Evolutionary conservation across 2,888 invertebrate species (phyloP), one percentile per base, ranked within the genome.

Genomic region (Kryphioiulus occultus): DNA sequence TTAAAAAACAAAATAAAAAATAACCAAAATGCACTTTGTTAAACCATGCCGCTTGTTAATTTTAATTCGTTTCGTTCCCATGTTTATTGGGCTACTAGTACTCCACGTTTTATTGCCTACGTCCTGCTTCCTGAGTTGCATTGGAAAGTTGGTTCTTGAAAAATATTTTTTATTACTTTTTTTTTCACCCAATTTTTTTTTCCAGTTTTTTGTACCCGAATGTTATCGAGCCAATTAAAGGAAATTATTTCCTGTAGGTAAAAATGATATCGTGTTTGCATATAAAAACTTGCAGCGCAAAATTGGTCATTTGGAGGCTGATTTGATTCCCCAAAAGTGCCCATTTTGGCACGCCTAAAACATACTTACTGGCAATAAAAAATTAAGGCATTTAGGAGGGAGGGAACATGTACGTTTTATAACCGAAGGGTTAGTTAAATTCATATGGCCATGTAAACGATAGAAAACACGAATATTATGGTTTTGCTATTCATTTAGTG

Each of bases 1-100:
- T 12, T 1, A 68, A 68, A 26, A 68, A 26, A 68, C 12, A 5
- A 30, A 30, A 78, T 15, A 78, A 78, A 78, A 78, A 78, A 30
- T 30, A 15, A 30, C 30, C 15, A 12, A 26, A 30, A 1, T 78
- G 26, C 78, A 30, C 78, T 78, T 78, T 78, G 78, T 17, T 30
- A 9, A 78, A 10, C 78, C 26, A 78, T 78, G 78, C 78, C 30
- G 78, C 78, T 78, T 78, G 78, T 78, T 78, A 78, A 78, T n/a
- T n/a, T n/a, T n/a, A n/a, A 78, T 78, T 78, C 17, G 26, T 26
- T 78, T 30, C 10, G 2, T 78, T 78, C 15, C 78, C 30, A 78
- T 78, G 26, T 78, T 30, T 78, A 78, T 78, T 78, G 78, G 78
- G 78, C 68, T 68, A 26, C 68, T 26, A 68, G 26, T 68, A 12